Conservation (phyloP, 2,113 vertebrate genomes). For the Pterocles burchelli region DNA sequence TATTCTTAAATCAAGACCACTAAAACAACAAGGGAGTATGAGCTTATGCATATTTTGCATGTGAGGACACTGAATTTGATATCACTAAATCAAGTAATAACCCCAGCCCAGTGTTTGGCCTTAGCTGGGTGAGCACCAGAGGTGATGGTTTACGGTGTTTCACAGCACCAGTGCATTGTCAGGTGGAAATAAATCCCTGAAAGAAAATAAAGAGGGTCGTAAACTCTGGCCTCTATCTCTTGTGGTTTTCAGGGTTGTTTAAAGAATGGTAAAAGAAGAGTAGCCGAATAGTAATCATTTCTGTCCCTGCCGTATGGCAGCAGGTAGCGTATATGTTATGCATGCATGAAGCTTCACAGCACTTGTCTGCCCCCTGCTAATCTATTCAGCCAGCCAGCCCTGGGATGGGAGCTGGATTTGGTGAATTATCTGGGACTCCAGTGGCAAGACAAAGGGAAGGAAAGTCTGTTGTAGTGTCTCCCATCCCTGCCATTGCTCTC, state of each 20-base stretch:
- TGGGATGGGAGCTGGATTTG: constrained; percentile 18
- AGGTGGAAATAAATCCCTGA: neutral
- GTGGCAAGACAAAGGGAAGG: constrained; percentile 40
- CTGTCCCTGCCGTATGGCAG: constrained; percentile 29
- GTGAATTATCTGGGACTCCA: constrained; percentile 27
- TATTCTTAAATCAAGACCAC: neutral
- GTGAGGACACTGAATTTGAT: neutral
- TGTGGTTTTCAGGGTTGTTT: neutral
- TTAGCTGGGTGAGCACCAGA: neutral
- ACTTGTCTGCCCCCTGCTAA: constrained; percentile 49
- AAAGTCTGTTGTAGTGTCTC: constrained; percentile 37
- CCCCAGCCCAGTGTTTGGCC: neutral
- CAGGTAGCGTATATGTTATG: constrained; percentile 32
- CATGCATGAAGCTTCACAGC: constrained; percentile 30
- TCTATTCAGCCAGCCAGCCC: constrained; percentile 42
- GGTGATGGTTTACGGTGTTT: neutral
- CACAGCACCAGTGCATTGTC: neutral
- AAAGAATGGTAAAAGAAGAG: neutral
- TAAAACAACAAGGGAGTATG: neutral
- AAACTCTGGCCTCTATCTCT: neutral
- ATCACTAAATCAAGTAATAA: constrained; percentile 1
- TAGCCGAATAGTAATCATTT: neutral
- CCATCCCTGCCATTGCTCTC: neutral
- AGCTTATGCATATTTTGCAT: neutral
- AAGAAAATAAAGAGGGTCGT: neutral